Base-by-base conservation (phyloP, 2,113 vertebrate species). In the Pagrus major region DNA sequence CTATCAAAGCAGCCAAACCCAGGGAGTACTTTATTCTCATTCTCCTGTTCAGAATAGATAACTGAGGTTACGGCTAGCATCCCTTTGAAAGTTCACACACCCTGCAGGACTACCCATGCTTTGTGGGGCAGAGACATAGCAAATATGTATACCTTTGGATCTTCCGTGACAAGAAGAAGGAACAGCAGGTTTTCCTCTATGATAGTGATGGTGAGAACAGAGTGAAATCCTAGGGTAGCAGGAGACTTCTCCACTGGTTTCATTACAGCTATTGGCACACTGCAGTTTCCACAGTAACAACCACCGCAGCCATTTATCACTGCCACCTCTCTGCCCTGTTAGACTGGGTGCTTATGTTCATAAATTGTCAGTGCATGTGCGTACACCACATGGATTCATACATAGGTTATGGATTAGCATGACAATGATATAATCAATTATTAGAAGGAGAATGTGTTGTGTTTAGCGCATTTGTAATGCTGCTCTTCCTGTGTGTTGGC, bases 241-340 rank as follows among this genome's bases (percentile, higher is more conserved):
- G 52, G 65, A 76, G 75, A 73, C 85, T 83, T 72, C 71, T 71
- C 70, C 74, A 61, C 56, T 78, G 75, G 78, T 88, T 85, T 71
- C 88, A 76, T 88, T 89, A 86, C 80, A 86, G 73, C 75, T 86
- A 79, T 81, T 87, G 81, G 79, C 81, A 85, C 65, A 66, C 67
- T 84, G 86, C 73, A 27, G 84, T 93, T 93, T 91, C 88, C 87
- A 89, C 92, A 92, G 87, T 87, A 92, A 91, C 89, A 73, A 71
- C 86, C 74, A 72, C 60, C 1, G 56, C 78, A 83, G 74, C 74
- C 84, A 91, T 92, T 89, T 80, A 87, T 92, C 87, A 92, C 78
- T 91, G 88, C 78, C 88, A 86, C 77, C 72, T 80, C 76, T 71
- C 71, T 84, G 79, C 76, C 87, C 87, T 70, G 72, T 88, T 83